Conservation (phyloP, 2,888 invertebrate species). For the Ormyrus pomaceus region DNA sequence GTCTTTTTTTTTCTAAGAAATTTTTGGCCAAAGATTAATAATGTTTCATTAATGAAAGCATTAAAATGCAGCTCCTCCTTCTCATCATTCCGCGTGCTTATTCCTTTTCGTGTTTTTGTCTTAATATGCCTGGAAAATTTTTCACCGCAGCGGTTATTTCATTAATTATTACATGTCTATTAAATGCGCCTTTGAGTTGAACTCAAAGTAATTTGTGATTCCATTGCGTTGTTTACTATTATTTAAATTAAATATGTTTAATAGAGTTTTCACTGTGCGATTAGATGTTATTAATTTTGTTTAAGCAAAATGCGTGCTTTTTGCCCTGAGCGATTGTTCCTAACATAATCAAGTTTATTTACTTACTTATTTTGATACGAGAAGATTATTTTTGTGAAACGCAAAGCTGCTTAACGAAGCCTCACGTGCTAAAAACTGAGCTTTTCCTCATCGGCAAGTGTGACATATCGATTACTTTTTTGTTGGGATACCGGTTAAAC, state of each 20-base stretch:
- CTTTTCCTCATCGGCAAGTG: slow-evolving; percentile 13
- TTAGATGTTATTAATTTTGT: no score
- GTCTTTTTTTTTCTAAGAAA: no score
- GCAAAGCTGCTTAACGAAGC: neutral
- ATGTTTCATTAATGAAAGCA: no score
- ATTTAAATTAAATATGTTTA: slow-evolving; percentile 37
- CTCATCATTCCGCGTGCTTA: slow-evolving; percentile 22
- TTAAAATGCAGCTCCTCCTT: slow-evolving; percentile 1
- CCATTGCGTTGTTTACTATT: slow-evolving; percentile 13
- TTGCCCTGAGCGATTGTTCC: no score
- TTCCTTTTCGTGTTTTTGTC: slow-evolving; percentile 18
- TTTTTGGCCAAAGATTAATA: no score
- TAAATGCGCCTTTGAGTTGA: slow-evolving; percentile 4
- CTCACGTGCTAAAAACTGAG: neutral
- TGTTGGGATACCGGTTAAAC: neutral
- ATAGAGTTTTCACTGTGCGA: neutral
- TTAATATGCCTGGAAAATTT: neutral
- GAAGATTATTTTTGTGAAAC: neutral
- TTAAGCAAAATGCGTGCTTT: no score
- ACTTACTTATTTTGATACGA: no score
- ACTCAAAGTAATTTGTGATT: neutral
- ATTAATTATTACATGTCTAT: neutral
- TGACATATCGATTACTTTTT: slow-evolving; percentile 25
- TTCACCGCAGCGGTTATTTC: neutral
- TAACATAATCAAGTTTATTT: no score